A percentile compares a stretch with the other conserved stretches of the same genome.
Evolutionary conservation across 92 coral and sea anemone genomes (phyloP).

Genomic region (Phenganax stokvisi): DNA sequence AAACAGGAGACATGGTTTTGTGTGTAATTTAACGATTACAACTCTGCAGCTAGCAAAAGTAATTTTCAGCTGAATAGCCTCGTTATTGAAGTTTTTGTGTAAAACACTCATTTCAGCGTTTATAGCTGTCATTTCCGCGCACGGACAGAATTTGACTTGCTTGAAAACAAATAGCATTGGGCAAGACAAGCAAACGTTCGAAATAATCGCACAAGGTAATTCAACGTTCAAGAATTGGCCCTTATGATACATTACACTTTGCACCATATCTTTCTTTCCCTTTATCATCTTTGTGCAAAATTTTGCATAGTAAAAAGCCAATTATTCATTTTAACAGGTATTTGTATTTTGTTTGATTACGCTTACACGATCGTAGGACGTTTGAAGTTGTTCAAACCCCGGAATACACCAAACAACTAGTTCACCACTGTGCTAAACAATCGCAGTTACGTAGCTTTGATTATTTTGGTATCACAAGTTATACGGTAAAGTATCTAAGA

Average conservation of each 20-base stretch:
- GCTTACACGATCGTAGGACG: not conserved
- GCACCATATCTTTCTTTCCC: not conserved
- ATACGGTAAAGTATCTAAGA: constrained; percentile 12
- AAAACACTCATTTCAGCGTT: no score
- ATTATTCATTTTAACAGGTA: not conserved
- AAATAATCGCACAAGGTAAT: constrained; percentile 7
- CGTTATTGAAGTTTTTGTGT: no score
- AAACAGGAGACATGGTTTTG: not conserved
- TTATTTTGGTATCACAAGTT: constrained; percentile 31
- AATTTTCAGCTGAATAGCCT: no score
- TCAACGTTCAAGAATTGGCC: not conserved
- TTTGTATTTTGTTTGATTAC: not conserved
- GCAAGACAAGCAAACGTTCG: constrained; percentile 18
- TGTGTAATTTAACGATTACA: constrained; percentile 8
- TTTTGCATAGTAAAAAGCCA: not conserved
- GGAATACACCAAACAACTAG: constrained; percentile 14
- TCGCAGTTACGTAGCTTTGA: constrained; percentile 17
- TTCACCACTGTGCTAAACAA: constrained; percentile 30
- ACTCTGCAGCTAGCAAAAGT: no score
- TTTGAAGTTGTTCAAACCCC: constrained; percentile 17
- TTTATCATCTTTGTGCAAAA: not conserved
- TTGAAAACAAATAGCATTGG: constrained; percentile 7
- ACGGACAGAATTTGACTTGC: constrained; percentile 14
- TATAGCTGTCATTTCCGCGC: not conserved
- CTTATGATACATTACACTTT: not conserved